Evolutionary conservation across 2,113 vertebrate genomes (phyloP).

Genomic region (Arvicanthis niloticus): DNA sequence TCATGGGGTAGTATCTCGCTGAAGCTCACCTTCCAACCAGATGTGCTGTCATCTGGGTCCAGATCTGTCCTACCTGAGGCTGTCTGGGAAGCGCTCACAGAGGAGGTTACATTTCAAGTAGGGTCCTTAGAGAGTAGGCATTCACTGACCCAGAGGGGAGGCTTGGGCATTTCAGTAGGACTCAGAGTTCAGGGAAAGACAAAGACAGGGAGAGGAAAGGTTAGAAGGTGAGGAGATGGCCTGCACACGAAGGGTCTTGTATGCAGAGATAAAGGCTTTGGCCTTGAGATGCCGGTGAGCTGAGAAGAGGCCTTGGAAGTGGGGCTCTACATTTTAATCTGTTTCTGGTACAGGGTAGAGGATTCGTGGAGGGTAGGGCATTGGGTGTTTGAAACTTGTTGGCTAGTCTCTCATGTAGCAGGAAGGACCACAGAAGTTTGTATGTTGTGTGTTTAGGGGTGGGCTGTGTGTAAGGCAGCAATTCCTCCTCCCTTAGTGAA

Average conservation of each 20-base stretch:
- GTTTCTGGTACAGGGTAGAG: background rate
- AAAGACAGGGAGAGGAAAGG: background rate
- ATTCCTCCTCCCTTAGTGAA: background rate
- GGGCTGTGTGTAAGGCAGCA: background rate
- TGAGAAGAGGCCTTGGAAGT: background rate
- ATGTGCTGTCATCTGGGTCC: background rate
- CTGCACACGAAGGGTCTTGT: background rate
- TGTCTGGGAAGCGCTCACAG: slow-evolving; percentile 26
- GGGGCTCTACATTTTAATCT: background rate
- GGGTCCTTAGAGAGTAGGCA: background rate
- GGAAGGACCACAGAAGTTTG: background rate
- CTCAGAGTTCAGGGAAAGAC: background rate
- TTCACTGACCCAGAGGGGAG: background rate
- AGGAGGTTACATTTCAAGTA: background rate
- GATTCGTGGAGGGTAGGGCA: background rate
- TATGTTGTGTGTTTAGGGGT: background rate
- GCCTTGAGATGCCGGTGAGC: background rate
- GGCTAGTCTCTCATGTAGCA: background rate
- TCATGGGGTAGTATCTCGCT: too few relatives aligned
- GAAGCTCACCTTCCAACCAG: background rate
- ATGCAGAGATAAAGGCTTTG: background rate
- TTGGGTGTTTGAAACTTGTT: background rate
- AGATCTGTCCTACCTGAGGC: background rate
- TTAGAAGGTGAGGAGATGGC: background rate
- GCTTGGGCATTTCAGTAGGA: background rate